Percentiles rank a stretch among this genome's conserved stretches.
These are phyloP conservation scores for Synanthedon vespiformis DNA, from an alignment of 2,888 invertebrate genomes.

Conservation along the genomic window DNA sequence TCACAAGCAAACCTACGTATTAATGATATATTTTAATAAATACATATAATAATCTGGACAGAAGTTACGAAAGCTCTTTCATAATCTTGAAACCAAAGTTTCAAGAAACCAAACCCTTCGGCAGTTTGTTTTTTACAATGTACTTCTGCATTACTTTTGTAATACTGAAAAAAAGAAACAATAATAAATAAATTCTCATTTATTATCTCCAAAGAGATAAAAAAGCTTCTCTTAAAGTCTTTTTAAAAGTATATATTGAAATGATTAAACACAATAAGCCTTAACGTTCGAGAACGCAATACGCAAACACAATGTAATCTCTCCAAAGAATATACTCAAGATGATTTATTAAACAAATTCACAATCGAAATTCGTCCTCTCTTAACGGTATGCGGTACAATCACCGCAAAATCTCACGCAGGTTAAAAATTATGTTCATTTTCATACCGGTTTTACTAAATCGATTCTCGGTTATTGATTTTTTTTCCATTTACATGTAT, in stretches of 20 bases:
- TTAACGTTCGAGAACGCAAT: constrained; percentile 25
- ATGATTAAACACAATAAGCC: constrained; percentile 33
- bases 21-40: too few species aligned
- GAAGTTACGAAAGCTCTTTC: too few species aligned
- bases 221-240: not conserved
- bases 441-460: not conserved
- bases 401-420: constrained; percentile 8
- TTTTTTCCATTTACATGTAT: not conserved
- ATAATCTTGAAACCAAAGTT: not conserved
- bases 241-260: constrained; percentile 22
- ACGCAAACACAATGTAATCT: constrained; percentile 50
- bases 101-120: not conserved
- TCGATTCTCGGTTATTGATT: not conserved
- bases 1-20: too few species aligned
- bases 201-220: not conserved
- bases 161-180: not conserved
- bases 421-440: not conserved
- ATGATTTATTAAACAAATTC: constrained; percentile 28
- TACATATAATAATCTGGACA: too few species aligned
- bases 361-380: constrained; percentile 31
- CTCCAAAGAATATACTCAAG: constrained; percentile 19
- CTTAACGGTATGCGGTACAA: constrained; percentile 27
- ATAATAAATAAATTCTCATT: not conserved
- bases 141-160: too few species aligned
- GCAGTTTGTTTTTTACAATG: not conserved